Base-by-base conservation (phyloP, 2,113 vertebrate genomes). In the Pomatostomus ruficeps region DNA sequence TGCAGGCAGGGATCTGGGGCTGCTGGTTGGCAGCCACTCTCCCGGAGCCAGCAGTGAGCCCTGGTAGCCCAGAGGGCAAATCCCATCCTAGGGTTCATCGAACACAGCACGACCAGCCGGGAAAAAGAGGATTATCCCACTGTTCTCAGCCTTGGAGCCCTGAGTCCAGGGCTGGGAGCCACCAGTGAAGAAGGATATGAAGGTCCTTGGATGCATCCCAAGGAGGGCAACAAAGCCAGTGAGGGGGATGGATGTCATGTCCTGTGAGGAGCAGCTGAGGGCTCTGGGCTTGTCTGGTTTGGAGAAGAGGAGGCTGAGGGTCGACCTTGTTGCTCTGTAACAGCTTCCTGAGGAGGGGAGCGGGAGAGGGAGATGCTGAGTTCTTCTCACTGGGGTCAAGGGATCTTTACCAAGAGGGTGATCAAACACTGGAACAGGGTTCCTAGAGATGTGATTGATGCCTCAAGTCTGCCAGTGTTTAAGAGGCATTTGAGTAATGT, bases 81-180 rank as follows among this genome's bases (percentile, higher is more conserved):
- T 3, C 13, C n/a, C 38, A 59, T 15, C 40, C 40, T 54, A 11
- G 24, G 6, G 3, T 46, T 9, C 62, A 22, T 6, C 0, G 0
- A 59, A 45, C 31, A 28, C 20, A n/a, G 15, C n/a, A 52, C 0
- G 0, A n/a, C 6, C 33, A 52, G 38, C 10, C 11, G 7, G 28
- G 24, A 29, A 14, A 45, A 52, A 52, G 38, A 43, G n/a, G 35
- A 45, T 78, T 46, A 29, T 58, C 58, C 25, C 38, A 25, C 17
- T 52, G 35, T 58, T 18, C 26, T 78, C 55, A 58, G n/a, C 25
- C 14, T 38, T 26, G 21, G 11, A 51, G 46, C 46, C 28, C 43
- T 36, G 36, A 51, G 21, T 23, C 12, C 4, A 45, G 28, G 35
- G 38, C 51, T 89, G 52, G 14, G 38, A 20, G 10, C 26, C 19